Evolutionary conservation across 1,140 invertebrate species (phyloP).

Genomic region (Oncopeltus fasciatus): DNA sequence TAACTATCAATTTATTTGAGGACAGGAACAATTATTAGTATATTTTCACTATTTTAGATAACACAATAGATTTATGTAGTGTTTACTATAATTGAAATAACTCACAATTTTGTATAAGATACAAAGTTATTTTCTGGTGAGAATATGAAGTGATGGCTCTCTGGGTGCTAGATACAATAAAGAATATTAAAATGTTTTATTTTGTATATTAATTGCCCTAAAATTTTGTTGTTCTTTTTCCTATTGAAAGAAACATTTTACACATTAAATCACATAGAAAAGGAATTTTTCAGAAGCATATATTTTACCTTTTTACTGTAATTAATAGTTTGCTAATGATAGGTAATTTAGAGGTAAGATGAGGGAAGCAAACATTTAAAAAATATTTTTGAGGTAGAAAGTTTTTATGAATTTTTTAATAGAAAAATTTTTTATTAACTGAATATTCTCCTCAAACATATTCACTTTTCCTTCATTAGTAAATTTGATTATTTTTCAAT

Average conservation of each 20-base stretch:
- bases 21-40: background rate
- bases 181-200: background rate
- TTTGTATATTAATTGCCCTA: conserved; percentile 1
- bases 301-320: background rate
- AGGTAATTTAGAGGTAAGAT: background rate
- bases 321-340: background rate
- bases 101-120: conserved; percentile 5
- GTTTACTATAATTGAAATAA: background rate
- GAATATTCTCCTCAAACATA: too few relatives aligned
- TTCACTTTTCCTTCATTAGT: too few relatives aligned
- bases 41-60: conserved; percentile 6
- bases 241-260: background rate
- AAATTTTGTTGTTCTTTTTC: conserved; percentile 1
- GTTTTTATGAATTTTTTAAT: background rate
- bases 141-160: background rate
- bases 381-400: conserved; percentile 5
- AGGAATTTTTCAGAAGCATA: background rate
- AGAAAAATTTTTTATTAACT: background rate
- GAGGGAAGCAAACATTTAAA: background rate
- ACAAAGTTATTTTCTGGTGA: conserved; percentile 4
- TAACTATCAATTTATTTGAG: conserved; percentile 1
- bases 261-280: background rate
- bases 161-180: conserved; percentile 8
- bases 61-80: conserved; percentile 3
- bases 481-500: too few relatives aligned